phyloP scores from a whole-genome alignment of 2,113 vertebrate genomes.

The Odontesthes bonariensis region DNA sequence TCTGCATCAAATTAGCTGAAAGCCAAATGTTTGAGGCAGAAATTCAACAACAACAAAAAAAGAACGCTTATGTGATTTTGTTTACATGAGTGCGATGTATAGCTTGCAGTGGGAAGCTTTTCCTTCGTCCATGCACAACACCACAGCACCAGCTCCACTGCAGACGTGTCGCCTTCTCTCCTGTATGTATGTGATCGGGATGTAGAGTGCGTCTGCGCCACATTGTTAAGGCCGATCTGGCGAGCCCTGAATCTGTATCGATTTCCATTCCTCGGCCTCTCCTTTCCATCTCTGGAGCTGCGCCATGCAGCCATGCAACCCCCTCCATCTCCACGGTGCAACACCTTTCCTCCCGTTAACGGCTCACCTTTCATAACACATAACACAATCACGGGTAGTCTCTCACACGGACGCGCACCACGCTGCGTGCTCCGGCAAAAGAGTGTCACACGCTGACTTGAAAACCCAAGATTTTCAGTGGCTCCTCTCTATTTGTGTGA shows the following conservation, averaged over 20 bases:
- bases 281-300: slow-evolving; percentile 79
- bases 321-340: slow-evolving; percentile 62
- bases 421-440: slow-evolving; percentile 6
- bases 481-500: slow-evolving; percentile 19
- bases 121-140: too few species aligned
- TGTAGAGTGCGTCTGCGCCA: slow-evolving; percentile 74
- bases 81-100: background rate
- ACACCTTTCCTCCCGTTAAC: slow-evolving; percentile 76
- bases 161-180: slow-evolving; percentile 53
- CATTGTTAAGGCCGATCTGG: slow-evolving; percentile 83
- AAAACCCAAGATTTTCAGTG: slow-evolving; percentile 1
- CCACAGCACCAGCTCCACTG: slow-evolving; percentile 18
- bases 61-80: background rate
- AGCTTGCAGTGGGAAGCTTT: too few species aligned
- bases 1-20: slow-evolving; percentile 24
- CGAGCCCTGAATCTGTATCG: slow-evolving; percentile 82
- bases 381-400: slow-evolving; percentile 36
- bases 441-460: slow-evolving; percentile 25
- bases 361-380: slow-evolving; percentile 66
- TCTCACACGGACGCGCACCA: slow-evolving; percentile 4
- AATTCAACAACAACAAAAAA: slow-evolving; percentile 15
- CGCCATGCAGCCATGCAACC: slow-evolving; percentile 67
- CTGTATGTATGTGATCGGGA: slow-evolving; percentile 73
- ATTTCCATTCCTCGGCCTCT: slow-evolving; percentile 79
- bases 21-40: slow-evolving; percentile 7